These are phyloP conservation scores for Hydriomena furcata DNA, from an alignment of 2,888 invertebrate genomes.

Conservation along the genomic window DNA sequence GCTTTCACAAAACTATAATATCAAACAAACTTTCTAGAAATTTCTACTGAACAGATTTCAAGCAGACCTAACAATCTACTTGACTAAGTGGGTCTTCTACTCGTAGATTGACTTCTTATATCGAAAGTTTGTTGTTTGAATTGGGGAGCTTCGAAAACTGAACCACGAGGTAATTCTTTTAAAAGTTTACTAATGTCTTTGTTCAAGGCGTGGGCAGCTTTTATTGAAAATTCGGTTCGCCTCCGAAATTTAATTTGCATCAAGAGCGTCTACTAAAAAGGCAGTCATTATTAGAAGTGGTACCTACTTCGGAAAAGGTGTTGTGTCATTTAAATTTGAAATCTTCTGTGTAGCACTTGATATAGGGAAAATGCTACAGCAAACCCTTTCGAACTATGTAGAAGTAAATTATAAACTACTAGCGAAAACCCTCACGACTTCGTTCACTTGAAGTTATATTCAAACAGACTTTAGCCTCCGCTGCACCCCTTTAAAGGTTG, in stretches of 20 bases:
- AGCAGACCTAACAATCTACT: too few species aligned
- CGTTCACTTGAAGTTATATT: too few species aligned
- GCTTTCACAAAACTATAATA: neutral
- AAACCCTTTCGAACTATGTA: too few species aligned
- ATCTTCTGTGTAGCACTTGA: neutral
- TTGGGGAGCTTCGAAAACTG: conserved; percentile 28
- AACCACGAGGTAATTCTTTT: conserved; percentile 45
- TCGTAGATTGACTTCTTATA: conserved; percentile 3
- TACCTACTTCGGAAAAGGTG: conserved; percentile 7
- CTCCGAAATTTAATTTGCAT: conserved; percentile 53
- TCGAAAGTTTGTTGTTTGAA: conserved; percentile 22
- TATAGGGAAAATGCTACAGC: too few species aligned
- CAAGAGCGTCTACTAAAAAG: conserved; percentile 37
- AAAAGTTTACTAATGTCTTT: conserved; percentile 52
- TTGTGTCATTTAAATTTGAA: conserved; percentile 1
- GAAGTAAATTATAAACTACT: too few species aligned
- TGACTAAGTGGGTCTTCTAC: neutral
- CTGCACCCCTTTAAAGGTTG: too few species aligned
- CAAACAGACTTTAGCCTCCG: too few species aligned
- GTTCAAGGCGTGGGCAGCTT: conserved; percentile 42
- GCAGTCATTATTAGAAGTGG: conserved; percentile 11
- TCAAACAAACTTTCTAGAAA: neutral
- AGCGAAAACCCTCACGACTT: too few species aligned
- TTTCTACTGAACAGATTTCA: too few species aligned
- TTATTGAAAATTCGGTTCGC: conserved; percentile 49